Base-by-base conservation (phyloP, 2,888 invertebrate genomes). In the Ichneumoninae sp. region DNA sequence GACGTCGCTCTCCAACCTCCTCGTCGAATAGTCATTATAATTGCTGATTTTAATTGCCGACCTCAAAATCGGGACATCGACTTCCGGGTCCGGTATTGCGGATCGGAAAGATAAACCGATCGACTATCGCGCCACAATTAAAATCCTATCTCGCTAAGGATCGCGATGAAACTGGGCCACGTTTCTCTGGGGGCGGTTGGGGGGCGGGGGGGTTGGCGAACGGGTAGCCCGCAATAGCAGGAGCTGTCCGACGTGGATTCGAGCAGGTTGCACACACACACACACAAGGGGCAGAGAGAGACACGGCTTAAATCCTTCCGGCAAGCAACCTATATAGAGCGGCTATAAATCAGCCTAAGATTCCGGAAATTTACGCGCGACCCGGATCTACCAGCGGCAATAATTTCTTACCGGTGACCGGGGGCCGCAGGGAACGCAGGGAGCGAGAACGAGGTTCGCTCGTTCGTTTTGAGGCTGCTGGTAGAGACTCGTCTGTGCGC, bases 321-420 rank as follows among this genome's bases (percentile, higher is more conserved):
- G 83, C 86, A 85, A 86, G 88, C 89, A 89, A 89, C 87, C 91
- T 90, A 91, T 91, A 91, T 90, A 87, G 87, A 75, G 80, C 70
- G 82, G 87, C 89, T 86, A 92, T 91, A 91, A 92, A 91, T 91
- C 91, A 91, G 89, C 84, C 89, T 89, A 90, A 90, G 91, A 91
- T 90, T 90, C 89, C 88, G 90, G 90, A 91, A 91, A 91, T 91
- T 91, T 91, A 91, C 91, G 91, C 90, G 90, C 91, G 90, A 91
- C 91, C 91, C 89, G 89, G 88, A 91, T 91, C 88, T 86, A 82
- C 84, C 83, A 80, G 82, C 70, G 89, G 86, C 90, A 88, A 91
- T 91, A 89, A 89, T 89, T 90, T 84, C 87, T 84, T 81, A 44
- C 54, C 84, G 80, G 80, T 84, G 84, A 84, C 80, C 84, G 84